Percentiles rank a stretch among this genome's conserved stretches.
These are phyloP conservation scores for Lacerta viridis DNA, from an alignment of 2,797 vertebrate species.

Conservation along the genomic window DNA sequence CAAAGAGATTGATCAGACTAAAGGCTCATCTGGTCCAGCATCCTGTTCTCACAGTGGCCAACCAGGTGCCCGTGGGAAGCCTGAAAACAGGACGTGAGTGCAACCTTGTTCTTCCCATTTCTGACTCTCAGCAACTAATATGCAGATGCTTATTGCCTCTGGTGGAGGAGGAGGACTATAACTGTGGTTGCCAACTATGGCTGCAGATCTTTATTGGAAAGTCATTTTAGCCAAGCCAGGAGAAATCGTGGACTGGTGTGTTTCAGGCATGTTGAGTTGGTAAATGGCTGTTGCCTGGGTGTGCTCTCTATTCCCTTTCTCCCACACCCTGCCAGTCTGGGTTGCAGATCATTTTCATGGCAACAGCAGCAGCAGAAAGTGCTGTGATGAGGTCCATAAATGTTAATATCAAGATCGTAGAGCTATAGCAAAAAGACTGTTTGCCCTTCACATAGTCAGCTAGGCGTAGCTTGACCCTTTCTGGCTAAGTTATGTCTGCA, in stretches of 20 bases:
- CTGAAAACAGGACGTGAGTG: no score
- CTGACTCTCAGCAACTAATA: no score
- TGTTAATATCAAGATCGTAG: neutral
- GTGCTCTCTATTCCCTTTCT: neutral
- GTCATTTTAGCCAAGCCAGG: neutral
- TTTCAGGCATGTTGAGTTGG: neutral
- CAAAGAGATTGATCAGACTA: no score
- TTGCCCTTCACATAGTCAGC: neutral
- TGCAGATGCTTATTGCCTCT: no score
- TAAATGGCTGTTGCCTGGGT: neutral
- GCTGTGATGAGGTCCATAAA: neutral
- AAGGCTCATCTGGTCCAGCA: neutral
- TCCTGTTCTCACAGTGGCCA: neutral
- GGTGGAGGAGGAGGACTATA: no score
- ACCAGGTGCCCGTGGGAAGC: neutral
- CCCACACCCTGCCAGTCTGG: neutral
- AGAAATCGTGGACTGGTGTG: neutral
- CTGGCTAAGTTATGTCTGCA: neutral
- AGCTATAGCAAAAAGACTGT: slow-evolving; percentile 6
- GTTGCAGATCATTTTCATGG: neutral
- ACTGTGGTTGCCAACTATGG: no score
- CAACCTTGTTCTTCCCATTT: no score
- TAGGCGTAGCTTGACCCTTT: slow-evolving; percentile 6
- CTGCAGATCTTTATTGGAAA: neutral
- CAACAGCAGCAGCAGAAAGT: neutral